A percentile compares a stretch with the other conserved stretches of the same genome.
Conservation (phyloP, 2,888 invertebrate genomes). For the Lepidocyrtinus sp. region DNA sequence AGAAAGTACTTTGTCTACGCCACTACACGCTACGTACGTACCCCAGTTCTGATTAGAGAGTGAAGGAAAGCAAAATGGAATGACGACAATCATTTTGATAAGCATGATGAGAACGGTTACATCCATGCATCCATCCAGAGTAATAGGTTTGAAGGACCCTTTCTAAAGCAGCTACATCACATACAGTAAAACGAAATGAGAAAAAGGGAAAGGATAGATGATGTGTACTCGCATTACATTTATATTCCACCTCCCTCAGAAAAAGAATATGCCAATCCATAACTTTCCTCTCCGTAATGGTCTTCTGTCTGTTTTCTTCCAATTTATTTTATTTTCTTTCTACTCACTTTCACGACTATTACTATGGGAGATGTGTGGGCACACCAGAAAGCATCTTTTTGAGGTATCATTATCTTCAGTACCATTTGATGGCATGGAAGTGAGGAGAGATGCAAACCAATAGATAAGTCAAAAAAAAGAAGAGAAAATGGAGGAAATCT, state of each 20-base stretch:
- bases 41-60: no score
- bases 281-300: slow-evolving; percentile 58
- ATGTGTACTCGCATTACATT: slow-evolving; percentile 56
- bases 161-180: neutral
- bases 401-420: slow-evolving; percentile 26
- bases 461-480: slow-evolving; percentile 2
- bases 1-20: no score
- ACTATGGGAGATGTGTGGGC: slow-evolving; percentile 5
- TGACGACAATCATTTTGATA: no score
- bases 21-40: no score
- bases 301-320: slow-evolving; percentile 58
- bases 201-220: slow-evolving; percentile 41
- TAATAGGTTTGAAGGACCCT: no score
- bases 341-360: slow-evolving; percentile 53
- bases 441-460: slow-evolving; percentile 38
- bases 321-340: slow-evolving; percentile 59
- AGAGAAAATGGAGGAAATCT: slow-evolving; percentile 35
- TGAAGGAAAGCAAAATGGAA: no score
- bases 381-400: slow-evolving; percentile 10
- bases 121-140: no score
- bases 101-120: no score
- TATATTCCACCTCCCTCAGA: slow-evolving; percentile 50
- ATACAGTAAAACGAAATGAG: slow-evolving; percentile 25
- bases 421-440: neutral
- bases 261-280: slow-evolving; percentile 57